Evolutionary conservation across 1,140 invertebrate species (phyloP).

Genomic region (Drosophila azteca): DNA sequence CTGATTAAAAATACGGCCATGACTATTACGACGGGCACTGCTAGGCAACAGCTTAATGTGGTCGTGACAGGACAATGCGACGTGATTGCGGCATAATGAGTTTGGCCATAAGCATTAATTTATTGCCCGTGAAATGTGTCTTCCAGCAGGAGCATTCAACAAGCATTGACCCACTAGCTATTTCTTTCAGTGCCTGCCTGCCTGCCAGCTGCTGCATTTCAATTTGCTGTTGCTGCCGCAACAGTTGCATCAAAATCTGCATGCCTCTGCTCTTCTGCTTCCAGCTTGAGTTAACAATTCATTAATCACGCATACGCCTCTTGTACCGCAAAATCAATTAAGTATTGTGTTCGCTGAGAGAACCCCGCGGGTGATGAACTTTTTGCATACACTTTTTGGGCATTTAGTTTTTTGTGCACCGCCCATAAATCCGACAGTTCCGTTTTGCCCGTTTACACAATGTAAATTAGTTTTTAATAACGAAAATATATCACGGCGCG

Average conservation of each 20-base stretch:
- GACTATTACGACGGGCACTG: slow-evolving; percentile 49
- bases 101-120: slow-evolving; percentile 38
- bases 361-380: slow-evolving; percentile 20
- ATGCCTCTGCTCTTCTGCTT: background rate
- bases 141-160: background rate
- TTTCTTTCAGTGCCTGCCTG: slow-evolving; percentile 7
- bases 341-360: slow-evolving; percentile 12
- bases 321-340: slow-evolving; percentile 51
- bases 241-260: background rate
- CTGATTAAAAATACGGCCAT: slow-evolving; percentile 49
- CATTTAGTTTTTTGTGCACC: slow-evolving; percentile 44
- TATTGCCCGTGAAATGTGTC: slow-evolving; percentile 13
- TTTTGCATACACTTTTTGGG: slow-evolving; percentile 37
- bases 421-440: slow-evolving; percentile 48
- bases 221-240: slow-evolving; percentile 28
- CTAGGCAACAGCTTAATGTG: slow-evolving; percentile 25
- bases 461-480: slow-evolving; percentile 72
- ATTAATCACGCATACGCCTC: slow-evolving; percentile 50
- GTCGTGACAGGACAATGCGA: slow-evolving; percentile 20
- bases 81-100: slow-evolving; percentile 47
- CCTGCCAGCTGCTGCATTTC: slow-evolving; percentile 38
- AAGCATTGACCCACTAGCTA: slow-evolving; percentile 9
- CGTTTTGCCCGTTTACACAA: slow-evolving; percentile 54
- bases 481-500: slow-evolving; percentile 48
- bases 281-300: slow-evolving; percentile 34